phyloP scores from a whole-genome alignment of 2,113 vertebrate genomes.

The Meles meles region DNA sequence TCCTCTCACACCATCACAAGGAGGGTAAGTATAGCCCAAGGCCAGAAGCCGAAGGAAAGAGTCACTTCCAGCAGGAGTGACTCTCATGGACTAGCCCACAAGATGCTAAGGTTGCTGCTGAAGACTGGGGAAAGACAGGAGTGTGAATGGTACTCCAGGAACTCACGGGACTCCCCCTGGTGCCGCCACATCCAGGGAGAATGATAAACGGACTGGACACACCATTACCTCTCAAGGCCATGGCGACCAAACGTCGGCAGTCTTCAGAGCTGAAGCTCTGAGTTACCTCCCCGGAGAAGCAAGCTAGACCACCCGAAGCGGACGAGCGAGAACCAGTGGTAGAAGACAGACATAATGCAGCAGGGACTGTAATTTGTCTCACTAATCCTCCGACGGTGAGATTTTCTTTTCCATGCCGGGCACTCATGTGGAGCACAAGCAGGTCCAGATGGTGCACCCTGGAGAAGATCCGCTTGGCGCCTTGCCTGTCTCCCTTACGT shows the following conservation, averaged over 20 bases:
- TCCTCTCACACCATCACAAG: rapidly evolving
- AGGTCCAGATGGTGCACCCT: background rate
- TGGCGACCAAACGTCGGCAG: background rate
- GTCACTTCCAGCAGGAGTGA: background rate
- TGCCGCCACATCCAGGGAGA: background rate
- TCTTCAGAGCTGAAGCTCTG: background rate
- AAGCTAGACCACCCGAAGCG: background rate
- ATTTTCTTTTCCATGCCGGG: background rate
- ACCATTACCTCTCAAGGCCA: background rate
- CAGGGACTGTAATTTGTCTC: background rate
- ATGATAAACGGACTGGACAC: background rate
- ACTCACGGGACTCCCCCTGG: background rate
- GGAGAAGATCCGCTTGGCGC: background rate
- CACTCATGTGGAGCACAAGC: background rate
- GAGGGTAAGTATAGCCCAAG: background rate
- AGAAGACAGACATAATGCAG: background rate
- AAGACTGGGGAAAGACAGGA: background rate
- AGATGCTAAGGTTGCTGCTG: background rate
- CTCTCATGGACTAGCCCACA: background rate
- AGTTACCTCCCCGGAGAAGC: background rate
- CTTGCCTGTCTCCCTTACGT: background rate
- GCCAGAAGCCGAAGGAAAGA: background rate
- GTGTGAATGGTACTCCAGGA: background rate
- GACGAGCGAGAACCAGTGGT: background rate
- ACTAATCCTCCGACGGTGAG: background rate